Evolutionary conservation across 2,888 invertebrate species (phyloP).

Genomic region (Aricia artaxerxes): DNA sequence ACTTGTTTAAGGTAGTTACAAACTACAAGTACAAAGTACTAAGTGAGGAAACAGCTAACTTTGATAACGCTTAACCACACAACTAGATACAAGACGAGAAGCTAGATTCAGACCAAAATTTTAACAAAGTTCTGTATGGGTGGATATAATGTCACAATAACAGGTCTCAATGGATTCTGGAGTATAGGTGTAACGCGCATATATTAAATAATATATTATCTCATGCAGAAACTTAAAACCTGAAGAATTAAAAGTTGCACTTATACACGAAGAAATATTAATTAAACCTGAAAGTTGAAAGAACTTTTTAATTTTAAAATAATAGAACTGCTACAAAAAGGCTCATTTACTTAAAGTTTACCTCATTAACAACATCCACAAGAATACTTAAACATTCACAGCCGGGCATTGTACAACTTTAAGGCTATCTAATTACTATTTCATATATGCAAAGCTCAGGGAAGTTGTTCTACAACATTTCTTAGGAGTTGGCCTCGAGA

Average conservation of each 20-base stretch:
- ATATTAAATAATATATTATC: too few relatives aligned
- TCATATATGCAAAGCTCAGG: slow-evolving; percentile 30
- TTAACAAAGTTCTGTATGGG: background rate
- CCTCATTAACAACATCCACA: background rate
- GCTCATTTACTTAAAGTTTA: background rate
- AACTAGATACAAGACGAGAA: background rate
- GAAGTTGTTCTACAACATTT: slow-evolving; percentile 28
- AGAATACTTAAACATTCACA: background rate
- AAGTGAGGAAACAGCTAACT: background rate
- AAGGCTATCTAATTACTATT: slow-evolving; percentile 25
- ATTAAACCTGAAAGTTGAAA: background rate
- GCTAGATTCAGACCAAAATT: background rate
- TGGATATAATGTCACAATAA: background rate
- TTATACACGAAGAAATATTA: background rate
- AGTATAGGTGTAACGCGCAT: background rate
- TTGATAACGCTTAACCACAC: background rate
- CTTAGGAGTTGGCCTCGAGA: slow-evolving; percentile 36
- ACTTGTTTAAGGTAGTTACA: slow-evolving; percentile 14
- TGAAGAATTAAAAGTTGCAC: too few relatives aligned
- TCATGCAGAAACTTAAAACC: background rate
- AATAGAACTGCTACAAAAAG: background rate
- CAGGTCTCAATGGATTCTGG: background rate
- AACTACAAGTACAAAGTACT: slow-evolving; percentile 18
- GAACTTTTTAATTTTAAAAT: background rate
- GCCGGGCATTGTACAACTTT: slow-evolving; percentile 2